Conservation (phyloP, 2,888 invertebrate genomes). For the Dynastes hyllus region DNA sequence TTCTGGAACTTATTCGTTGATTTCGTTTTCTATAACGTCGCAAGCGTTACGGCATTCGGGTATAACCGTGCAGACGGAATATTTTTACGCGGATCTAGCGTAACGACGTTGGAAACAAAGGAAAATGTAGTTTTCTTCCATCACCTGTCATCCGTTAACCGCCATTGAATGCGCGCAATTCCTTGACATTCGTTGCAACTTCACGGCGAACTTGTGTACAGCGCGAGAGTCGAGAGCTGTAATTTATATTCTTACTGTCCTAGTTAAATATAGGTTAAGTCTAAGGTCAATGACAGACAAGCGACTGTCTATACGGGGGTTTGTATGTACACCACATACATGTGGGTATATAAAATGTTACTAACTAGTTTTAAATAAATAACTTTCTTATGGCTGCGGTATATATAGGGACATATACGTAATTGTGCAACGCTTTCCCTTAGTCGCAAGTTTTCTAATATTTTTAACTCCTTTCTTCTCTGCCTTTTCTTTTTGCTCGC, state of each 20-base stretch:
- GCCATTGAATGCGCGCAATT: conserved; percentile 35
- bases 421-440: conserved; percentile 31
- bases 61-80: conserved; percentile 3
- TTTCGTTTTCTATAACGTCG: conserved; percentile 41
- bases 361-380: conserved; percentile 44
- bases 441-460: conserved; percentile 32
- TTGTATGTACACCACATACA: conserved; percentile 24
- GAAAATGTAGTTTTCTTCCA: conserved; percentile 17
- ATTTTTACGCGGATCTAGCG: conserved; percentile 8
- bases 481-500: neutral
- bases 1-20: conserved; percentile 27
- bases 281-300: conserved; percentile 48
- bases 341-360: conserved; percentile 6
- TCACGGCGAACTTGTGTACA: conserved; percentile 23
- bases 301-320: conserved; percentile 23
- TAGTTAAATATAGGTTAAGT: conserved; percentile 49
- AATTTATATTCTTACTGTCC: conserved; percentile 45
- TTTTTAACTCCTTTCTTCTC: conserved; percentile 15
- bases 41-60: conserved; percentile 14
- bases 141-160: conserved; percentile 24
- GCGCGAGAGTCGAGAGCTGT: conserved; percentile 25
- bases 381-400: conserved; percentile 39
- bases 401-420: neutral
- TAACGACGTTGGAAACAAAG: conserved; percentile 9
- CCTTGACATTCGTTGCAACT: conserved; percentile 47